phyloP scores from a whole-genome alignment of 2,888 invertebrate genomes.

The Agonopterix subpropinquella region DNA sequence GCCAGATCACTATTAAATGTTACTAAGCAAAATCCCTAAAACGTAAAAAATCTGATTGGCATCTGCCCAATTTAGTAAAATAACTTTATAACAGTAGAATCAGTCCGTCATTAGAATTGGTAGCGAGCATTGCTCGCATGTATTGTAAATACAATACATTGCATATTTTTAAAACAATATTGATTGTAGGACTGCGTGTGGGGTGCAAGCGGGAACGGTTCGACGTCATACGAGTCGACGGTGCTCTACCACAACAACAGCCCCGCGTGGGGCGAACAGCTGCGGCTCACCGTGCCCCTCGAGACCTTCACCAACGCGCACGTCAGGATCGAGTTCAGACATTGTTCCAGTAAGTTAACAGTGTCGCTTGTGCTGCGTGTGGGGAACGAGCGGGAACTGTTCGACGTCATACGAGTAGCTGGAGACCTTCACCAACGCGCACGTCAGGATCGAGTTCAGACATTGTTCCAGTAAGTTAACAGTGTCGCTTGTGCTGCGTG shows the following conservation, averaged over 20 bases:
- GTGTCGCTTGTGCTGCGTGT: conserved; percentile 77
- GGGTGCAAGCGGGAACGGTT: conserved; percentile 89
- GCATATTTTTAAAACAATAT: no score
- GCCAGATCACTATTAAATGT: no score
- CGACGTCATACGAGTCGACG: conserved; percentile 86
- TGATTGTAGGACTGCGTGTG: conserved; percentile 83
- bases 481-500: conserved; percentile 73
- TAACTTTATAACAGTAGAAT: no score
- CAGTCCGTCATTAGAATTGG: no score
- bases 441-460: conserved; percentile 92
- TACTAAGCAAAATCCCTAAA: no score
- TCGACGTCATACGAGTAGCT: conserved; percentile 86
- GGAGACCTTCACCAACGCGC: conserved; percentile 94
- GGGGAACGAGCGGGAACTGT: conserved; percentile 90
- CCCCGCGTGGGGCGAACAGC: conserved; percentile 93
- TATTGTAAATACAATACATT: no score
- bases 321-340: conserved; percentile 92
- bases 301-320: conserved; percentile 96
- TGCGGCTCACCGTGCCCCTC: conserved; percentile 91
- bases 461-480: conserved; percentile 91
- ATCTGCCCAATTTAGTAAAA: no score
- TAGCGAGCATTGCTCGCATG: no score
- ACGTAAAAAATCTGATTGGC: no score
- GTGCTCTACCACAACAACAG: conserved; percentile 96
- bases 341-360: conserved; percentile 90